phyloP scores from a whole-genome alignment of 1,140 invertebrate genomes.

The Cyphomyrmex costatus region DNA sequence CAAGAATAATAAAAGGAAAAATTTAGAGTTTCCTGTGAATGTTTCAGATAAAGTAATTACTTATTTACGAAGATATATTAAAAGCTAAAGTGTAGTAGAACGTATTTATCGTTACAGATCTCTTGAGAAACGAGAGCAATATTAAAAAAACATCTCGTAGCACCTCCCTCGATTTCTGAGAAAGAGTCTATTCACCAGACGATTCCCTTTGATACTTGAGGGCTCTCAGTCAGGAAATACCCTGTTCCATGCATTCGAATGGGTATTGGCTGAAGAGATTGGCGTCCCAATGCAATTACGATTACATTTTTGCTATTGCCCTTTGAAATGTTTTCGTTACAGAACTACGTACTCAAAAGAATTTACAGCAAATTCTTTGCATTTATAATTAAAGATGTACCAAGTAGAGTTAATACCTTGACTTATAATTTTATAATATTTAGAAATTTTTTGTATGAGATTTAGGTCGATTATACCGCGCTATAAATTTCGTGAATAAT shows the following conservation, averaged over 20 bases:
- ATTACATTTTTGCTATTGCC: conserved; percentile 43
- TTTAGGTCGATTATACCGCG: neutral
- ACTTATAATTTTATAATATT: conserved; percentile 7
- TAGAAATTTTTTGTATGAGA: neutral
- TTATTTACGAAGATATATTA: neutral
- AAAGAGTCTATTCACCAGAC: conserved; percentile 43
- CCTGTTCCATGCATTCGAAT: conserved; percentile 56
- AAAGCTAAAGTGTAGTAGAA: conserved; percentile 3
- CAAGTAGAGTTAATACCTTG: neutral
- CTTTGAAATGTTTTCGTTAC: conserved; percentile 39
- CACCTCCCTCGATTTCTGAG: conserved; percentile 35
- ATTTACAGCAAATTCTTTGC: neutral
- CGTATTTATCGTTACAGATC: conserved; percentile 41
- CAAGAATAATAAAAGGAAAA: neutral
- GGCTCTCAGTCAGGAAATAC: conserved; percentile 45
- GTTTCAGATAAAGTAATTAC: neutral
- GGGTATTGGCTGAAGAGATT: conserved; percentile 47
- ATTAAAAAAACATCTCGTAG: conserved; percentile 50
- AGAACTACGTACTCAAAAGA: neutral
- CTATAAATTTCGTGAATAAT: neutral
- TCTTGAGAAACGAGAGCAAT: conserved; percentile 19
- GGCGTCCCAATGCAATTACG: conserved; percentile 54
- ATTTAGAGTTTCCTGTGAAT: neutral
- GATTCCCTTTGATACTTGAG: conserved; percentile 49
- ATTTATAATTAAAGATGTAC: conserved; percentile 19